phyloP scores from a whole-genome alignment of 1,140 invertebrate species.

The Drosophila neocordata region DNA sequence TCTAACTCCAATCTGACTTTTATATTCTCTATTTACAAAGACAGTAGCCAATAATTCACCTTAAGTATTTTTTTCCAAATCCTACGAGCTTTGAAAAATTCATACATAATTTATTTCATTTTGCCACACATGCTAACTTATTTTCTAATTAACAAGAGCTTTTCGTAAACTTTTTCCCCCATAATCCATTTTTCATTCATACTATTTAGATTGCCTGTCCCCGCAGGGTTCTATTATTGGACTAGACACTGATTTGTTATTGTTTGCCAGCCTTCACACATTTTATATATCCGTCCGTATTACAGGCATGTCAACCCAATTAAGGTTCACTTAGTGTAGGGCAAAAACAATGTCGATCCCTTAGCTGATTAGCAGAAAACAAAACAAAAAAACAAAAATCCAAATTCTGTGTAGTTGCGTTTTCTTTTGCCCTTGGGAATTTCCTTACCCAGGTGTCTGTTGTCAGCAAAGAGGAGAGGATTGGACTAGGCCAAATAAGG shows the following conservation, averaged over 20 bases:
- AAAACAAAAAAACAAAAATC: background rate
- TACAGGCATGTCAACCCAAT: constrained; percentile 52
- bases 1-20: background rate
- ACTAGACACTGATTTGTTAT: constrained; percentile 40
- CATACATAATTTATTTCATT: constrained; percentile 12
- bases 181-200: constrained; percentile 4
- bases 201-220: background rate
- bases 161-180: constrained; percentile 13
- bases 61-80: background rate
- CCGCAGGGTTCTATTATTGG: constrained; percentile 47
- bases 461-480: background rate
- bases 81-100: background rate
- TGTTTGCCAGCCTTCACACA: constrained; percentile 7
- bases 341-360: constrained; percentile 36
- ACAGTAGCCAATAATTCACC: background rate
- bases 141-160: constrained; percentile 52
- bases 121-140: constrained; percentile 26
- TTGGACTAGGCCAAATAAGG: background rate
- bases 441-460: background rate
- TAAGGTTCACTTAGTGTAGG: constrained; percentile 56
- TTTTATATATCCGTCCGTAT: background rate
- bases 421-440: constrained; percentile 20
- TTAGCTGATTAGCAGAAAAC: constrained; percentile 48
- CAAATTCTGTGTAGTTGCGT: constrained; percentile 26
- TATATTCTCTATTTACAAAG: background rate